These are phyloP conservation scores for Kryptolebias marmoratus DNA, from an alignment of 2,113 vertebrate genomes.

Conservation along the genomic window DNA sequence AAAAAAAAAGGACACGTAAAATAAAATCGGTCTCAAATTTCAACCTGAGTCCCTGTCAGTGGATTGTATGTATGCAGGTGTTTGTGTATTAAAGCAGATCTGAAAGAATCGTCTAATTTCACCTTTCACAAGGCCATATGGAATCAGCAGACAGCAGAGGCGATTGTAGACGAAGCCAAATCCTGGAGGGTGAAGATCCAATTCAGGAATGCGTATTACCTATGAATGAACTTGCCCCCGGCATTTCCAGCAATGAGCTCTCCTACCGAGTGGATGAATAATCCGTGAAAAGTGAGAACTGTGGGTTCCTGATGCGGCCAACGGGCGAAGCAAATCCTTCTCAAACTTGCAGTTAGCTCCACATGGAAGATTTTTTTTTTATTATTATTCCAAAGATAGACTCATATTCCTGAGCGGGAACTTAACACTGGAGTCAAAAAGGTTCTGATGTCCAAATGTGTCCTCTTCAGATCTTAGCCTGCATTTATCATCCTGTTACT, in stretches of 20 bases:
- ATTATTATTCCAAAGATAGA: slow-evolving; percentile 15
- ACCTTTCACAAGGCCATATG: slow-evolving; percentile 70
- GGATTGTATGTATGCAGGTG: slow-evolving; percentile 20
- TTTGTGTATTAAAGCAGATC: slow-evolving; percentile 15
- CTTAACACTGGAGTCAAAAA: slow-evolving; percentile 31
- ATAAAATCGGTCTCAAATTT: slow-evolving; percentile 23
- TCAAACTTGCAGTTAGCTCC: slow-evolving; percentile 39
- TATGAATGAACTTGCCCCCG: slow-evolving; percentile 53
- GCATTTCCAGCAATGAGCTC: slow-evolving; percentile 56
- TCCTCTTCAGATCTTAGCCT: slow-evolving; percentile 55
- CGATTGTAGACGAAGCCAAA: slow-evolving; percentile 54
- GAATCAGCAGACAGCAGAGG: slow-evolving; percentile 57
- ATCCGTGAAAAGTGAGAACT: slow-evolving; percentile 52
- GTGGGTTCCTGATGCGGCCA: slow-evolving; percentile 16
- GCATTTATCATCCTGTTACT: slow-evolving; percentile 53
- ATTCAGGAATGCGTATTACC: slow-evolving; percentile 57
- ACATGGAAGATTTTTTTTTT: slow-evolving; percentile 39
- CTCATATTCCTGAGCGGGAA: slow-evolving; percentile 45
- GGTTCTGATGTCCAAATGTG: slow-evolving; percentile 44
- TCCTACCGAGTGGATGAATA: slow-evolving; percentile 47
- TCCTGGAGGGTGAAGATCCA: slow-evolving; percentile 42
- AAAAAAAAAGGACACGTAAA: too few species aligned
- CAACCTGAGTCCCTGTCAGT: slow-evolving; percentile 21
- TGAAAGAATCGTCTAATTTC: slow-evolving; percentile 44
- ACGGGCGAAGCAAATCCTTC: slow-evolving; percentile 31